Conservation (phyloP, 2,888 invertebrate genomes). For the Eilema griseolum region DNA sequence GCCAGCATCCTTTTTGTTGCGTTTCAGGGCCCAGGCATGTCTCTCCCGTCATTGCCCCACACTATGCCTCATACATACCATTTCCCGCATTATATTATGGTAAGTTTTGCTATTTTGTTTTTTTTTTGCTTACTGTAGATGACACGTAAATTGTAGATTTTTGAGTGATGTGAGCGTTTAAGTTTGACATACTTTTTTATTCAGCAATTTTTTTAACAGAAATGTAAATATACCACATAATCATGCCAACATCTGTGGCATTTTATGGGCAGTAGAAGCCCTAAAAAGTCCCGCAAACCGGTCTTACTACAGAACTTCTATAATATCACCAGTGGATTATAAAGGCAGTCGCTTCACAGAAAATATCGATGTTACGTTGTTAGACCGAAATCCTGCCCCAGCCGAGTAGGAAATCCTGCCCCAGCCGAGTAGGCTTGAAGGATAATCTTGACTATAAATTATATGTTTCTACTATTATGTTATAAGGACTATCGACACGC, state of each 20-base stretch:
- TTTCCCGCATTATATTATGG: constrained; percentile 86
- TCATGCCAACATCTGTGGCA: too few species aligned
- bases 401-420: too few species aligned
- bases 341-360: too few species aligned
- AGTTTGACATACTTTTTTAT: not conserved
- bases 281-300: too few species aligned
- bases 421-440: too few species aligned
- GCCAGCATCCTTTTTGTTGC: constrained; percentile 79
- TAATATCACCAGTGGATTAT: too few species aligned
- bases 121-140: constrained; percentile 37
- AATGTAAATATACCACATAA: not conserved
- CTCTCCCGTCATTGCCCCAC: constrained; percentile 83
- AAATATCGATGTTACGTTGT: too few species aligned
- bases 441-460: not conserved
- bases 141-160: constrained; percentile 32
- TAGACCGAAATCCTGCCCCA: too few species aligned
- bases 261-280: too few species aligned
- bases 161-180: not conserved
- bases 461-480: not conserved
- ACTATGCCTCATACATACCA: constrained; percentile 86
- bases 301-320: too few species aligned
- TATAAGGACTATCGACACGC: not conserved
- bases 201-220: not conserved
- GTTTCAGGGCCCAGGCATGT: constrained; percentile 86
- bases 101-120: constrained; percentile 68